Conservation (phyloP, 2,888 invertebrate species). For the Epiblema foenella region DNA sequence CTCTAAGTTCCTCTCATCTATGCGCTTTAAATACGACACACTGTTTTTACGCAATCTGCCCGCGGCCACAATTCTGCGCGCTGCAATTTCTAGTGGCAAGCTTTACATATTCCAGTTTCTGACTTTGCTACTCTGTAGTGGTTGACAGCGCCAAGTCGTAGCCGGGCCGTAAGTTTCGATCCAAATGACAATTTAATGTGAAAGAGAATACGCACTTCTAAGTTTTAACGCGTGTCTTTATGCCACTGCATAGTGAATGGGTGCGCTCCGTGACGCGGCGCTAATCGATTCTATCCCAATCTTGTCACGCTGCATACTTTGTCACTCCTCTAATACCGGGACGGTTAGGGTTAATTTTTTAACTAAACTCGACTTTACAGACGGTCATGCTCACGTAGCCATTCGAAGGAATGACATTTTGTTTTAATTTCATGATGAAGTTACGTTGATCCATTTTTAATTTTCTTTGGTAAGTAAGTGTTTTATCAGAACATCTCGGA, state of each 20-base stretch:
- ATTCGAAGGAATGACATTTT: constrained; percentile 19
- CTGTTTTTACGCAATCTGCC: neutral
- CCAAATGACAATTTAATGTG: neutral
- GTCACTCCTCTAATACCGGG: constrained; percentile 37
- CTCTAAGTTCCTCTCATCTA: neutral
- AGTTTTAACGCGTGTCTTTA: too few relatives aligned
- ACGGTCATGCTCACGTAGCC: constrained; percentile 22
- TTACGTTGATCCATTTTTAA: constrained; percentile 3
- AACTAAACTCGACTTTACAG: constrained; percentile 5
- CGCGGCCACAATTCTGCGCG: neutral
- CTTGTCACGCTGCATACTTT: constrained; percentile 70
- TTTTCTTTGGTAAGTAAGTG: neutral
- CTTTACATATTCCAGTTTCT: neutral
- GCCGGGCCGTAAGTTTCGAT: neutral
- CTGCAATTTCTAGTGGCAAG: too few relatives aligned
- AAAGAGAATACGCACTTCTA: neutral
- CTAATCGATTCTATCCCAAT: constrained; percentile 72
- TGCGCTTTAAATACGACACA: too few relatives aligned
- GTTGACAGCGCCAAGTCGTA: neutral
- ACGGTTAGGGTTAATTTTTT: constrained; percentile 18
- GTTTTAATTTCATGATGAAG: constrained; percentile 31
- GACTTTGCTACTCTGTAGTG: neutral
- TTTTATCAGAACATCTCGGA: too few relatives aligned
- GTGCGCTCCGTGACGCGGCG: constrained; percentile 58
- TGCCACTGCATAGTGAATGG: constrained; percentile 36